Percentiles rank a stretch among this genome's conserved stretches.
Evolutionary conservation across 2,113 vertebrate species (phyloP).

Genomic region (Zosterops hypoxanthus): DNA sequence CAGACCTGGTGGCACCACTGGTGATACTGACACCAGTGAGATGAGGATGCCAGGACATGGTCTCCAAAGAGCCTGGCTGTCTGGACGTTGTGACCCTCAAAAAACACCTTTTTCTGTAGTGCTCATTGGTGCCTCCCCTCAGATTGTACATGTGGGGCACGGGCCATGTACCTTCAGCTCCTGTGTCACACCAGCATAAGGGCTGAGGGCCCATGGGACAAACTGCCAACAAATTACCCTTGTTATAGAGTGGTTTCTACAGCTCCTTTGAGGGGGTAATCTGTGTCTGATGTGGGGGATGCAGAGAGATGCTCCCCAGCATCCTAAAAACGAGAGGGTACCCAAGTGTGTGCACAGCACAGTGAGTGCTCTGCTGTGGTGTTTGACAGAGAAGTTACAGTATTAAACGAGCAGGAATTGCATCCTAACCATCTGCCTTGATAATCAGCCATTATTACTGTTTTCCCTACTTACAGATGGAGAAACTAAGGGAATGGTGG

Average conservation of each 20-base stretch:
- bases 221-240: neutral
- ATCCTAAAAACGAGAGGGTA: neutral
- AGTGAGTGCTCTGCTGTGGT: neutral
- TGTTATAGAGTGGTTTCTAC: rapidly evolving
- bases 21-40: neutral
- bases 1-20: neutral
- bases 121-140: neutral
- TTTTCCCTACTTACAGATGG: neutral
- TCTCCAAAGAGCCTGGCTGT: neutral
- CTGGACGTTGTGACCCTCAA: neutral
- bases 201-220: neutral
- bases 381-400: neutral
- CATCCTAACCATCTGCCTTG: neutral
- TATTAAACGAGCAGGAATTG: neutral
- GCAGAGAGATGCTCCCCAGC: neutral
- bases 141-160: rapidly evolving
- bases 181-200: neutral
- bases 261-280: neutral
- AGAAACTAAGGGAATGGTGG: neutral
- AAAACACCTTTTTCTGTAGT: neutral
- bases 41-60: neutral
- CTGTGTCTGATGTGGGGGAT: neutral
- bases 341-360: neutral
- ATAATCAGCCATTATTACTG: neutral
- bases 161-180: rapidly evolving